Percentiles rank a stretch among this genome's conserved stretches.
Evolutionary conservation across 1,140 invertebrate species (phyloP).

Genomic region (Scaptomyza hsui): DNA sequence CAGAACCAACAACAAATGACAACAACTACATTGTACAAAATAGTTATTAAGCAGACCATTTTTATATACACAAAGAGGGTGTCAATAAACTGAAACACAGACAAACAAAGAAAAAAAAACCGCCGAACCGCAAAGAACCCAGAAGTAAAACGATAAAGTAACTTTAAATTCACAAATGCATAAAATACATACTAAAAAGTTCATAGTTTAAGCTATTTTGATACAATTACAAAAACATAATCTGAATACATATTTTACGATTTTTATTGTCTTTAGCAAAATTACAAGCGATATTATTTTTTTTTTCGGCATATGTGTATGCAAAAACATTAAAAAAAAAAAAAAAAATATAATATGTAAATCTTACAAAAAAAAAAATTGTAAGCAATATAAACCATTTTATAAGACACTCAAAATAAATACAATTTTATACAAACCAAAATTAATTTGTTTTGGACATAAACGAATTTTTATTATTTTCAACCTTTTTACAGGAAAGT

Average conservation of each 20-base stretch:
- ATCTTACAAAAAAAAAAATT: conserved; percentile 48
- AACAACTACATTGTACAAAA: conserved; percentile 81
- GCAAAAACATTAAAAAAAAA: conserved; percentile 41
- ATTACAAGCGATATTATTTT: conserved; percentile 61
- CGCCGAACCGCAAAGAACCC: conserved; percentile 54
- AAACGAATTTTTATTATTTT: conserved; percentile 1
- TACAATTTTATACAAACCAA: conserved; percentile 71
- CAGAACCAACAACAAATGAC: conserved; percentile 66
- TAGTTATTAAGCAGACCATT: conserved; percentile 71
- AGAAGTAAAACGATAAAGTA: conserved; percentile 22
- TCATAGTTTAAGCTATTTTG: conserved; percentile 64
- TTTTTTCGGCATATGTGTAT: conserved; percentile 46
- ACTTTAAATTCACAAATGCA: conserved; percentile 15
- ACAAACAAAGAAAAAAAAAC: conserved; percentile 41
- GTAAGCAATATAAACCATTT: conserved; percentile 66
- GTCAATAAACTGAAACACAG: conserved; percentile 46
- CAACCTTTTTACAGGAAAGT: background rate
- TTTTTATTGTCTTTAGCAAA: conserved; percentile 75
- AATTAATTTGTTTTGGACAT: background rate
- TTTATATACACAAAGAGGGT: conserved; percentile 64
- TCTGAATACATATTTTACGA: conserved; percentile 57
- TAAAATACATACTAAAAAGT: conserved; percentile 11
- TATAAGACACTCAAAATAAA: conserved; percentile 68
- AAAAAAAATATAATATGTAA: conserved; percentile 57
- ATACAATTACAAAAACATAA: conserved; percentile 55